Conservation (phyloP, 1,140 invertebrate species). For the Drosophila nebulosa region DNA sequence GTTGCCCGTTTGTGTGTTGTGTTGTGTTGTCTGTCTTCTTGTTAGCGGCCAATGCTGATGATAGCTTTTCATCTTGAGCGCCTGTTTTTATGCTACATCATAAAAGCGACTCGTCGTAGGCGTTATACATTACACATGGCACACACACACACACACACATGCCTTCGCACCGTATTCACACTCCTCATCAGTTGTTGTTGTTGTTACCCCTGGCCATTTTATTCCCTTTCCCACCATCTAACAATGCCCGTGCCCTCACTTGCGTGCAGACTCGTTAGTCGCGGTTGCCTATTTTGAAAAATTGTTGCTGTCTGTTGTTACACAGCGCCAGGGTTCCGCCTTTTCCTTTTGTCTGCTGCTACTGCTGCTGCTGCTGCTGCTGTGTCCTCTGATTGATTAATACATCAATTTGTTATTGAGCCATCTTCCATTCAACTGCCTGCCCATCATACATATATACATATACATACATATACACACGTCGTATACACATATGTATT, state of each 20-base stretch:
- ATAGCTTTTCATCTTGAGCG: slow-evolving; percentile 71
- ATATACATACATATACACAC: not conserved
- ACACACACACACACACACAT: not conserved
- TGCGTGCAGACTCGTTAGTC: slow-evolving; percentile 35
- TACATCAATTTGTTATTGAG: slow-evolving; percentile 77
- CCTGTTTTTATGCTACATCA: slow-evolving; percentile 68
- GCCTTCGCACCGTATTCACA: not conserved
- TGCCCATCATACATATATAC: not conserved
- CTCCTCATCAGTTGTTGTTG: not conserved
- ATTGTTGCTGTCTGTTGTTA: slow-evolving; percentile 33
- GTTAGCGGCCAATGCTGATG: slow-evolving; percentile 60
- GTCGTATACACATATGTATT: not conserved
- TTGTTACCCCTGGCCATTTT: not conserved
- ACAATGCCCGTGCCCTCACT: not conserved
- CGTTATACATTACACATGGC: slow-evolving; percentile 53
- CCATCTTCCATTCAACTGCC: slow-evolving; percentile 42
- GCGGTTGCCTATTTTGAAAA: slow-evolving; percentile 60
- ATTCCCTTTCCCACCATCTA: not conserved
- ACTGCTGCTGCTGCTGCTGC: not conserved
- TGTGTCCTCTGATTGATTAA: slow-evolving; percentile 67
- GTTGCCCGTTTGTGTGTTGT: not conserved
- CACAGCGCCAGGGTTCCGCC: not conserved
- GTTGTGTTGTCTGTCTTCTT: slow-evolving; percentile 29
- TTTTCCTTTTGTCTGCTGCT: slow-evolving; percentile 7
- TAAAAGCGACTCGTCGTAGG: slow-evolving; percentile 53